A percentile compares a stretch with the other conserved stretches of the same genome.
phyloP scores from a whole-genome alignment of 2,888 invertebrate genomes.

The Deilephila porcellus region DNA sequence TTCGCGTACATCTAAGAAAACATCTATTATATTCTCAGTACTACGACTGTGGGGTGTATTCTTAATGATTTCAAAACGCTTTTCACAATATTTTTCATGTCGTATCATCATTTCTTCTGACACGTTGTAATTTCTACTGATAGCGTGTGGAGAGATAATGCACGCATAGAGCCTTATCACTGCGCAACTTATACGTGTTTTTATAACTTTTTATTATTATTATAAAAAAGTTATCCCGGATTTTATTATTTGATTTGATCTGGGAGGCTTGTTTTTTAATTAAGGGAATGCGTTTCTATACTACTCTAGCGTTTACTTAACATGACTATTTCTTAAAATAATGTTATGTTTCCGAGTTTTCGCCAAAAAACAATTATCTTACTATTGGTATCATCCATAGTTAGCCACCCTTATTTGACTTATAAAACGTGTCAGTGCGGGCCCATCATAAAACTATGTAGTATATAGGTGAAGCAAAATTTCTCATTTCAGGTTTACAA shows the following conservation, averaged over 20 bases:
- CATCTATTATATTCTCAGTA: not conserved
- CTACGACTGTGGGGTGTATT: too few relatives aligned
- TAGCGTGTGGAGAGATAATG: slow-evolving; percentile 42
- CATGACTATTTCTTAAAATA: too few relatives aligned
- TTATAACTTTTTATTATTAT: slow-evolving; percentile 7
- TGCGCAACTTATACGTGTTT: slow-evolving; percentile 52
- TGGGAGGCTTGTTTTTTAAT: not conserved
- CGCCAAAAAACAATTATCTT: too few relatives aligned
- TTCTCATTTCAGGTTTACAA: too few relatives aligned
- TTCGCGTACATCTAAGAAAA: too few relatives aligned
- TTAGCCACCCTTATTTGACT: too few relatives aligned
- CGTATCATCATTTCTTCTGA: slow-evolving; percentile 48
- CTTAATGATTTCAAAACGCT: slow-evolving; percentile 33
- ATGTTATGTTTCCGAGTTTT: too few relatives aligned
- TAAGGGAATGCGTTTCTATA: not conserved
- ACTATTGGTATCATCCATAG: too few relatives aligned
- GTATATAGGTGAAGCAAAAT: too few relatives aligned
- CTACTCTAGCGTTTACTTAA: too few relatives aligned
- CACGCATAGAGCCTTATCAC: slow-evolving; percentile 52
- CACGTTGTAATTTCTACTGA: slow-evolving; percentile 43
- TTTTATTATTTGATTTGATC: not conserved
- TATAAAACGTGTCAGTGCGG: too few relatives aligned
- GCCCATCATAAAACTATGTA: too few relatives aligned
- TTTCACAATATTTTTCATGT: slow-evolving; percentile 43
- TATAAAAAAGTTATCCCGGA: slow-evolving; percentile 18